These are phyloP conservation scores for Cenopis cana DNA, from an alignment of 2,888 invertebrate species.

Conservation along the genomic window DNA sequence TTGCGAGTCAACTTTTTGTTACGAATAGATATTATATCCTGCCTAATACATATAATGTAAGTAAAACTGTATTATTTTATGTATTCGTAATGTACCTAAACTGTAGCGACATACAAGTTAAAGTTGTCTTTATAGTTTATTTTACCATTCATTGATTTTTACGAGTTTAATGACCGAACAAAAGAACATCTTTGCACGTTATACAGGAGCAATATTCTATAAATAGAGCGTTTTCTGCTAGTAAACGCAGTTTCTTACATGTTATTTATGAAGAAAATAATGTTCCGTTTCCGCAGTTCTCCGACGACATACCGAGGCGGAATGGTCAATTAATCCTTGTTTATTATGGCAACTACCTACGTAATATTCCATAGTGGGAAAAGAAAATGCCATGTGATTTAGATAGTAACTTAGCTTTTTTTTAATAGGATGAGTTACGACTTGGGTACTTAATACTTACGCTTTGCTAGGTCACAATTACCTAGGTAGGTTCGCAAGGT, in stretches of 20 bases:
- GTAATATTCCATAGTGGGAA: constrained; percentile 53
- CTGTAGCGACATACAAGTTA: too few relatives aligned
- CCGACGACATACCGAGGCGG: constrained; percentile 57
- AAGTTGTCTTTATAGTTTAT: neutral
- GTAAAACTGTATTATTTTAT: too few relatives aligned
- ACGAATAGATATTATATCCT: too few relatives aligned
- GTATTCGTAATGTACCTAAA: too few relatives aligned
- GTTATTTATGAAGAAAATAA: constrained; percentile 55
- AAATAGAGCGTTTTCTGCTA: constrained; percentile 33
- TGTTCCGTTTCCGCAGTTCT: constrained; percentile 56
- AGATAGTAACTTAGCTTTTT: constrained; percentile 46
- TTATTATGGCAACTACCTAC: constrained; percentile 61
- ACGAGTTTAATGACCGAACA: neutral
- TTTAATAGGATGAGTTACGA: neutral
- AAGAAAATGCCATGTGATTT: constrained; percentile 53
- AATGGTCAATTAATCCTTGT: constrained; percentile 70
- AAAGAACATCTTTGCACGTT: neutral
- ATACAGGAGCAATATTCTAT: constrained; percentile 9
- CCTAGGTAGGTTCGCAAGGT: too few relatives aligned
- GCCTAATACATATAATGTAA: too few relatives aligned
- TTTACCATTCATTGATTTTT: neutral
- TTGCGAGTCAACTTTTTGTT: too few relatives aligned
- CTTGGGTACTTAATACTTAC: neutral
- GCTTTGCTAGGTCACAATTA: neutral
- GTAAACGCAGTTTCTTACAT: constrained; percentile 42